Evolutionary conservation across 1,140 invertebrate genomes (phyloP), one percentile per base, ranked within the genome.

Genomic region (Prorops nasuta): DNA sequence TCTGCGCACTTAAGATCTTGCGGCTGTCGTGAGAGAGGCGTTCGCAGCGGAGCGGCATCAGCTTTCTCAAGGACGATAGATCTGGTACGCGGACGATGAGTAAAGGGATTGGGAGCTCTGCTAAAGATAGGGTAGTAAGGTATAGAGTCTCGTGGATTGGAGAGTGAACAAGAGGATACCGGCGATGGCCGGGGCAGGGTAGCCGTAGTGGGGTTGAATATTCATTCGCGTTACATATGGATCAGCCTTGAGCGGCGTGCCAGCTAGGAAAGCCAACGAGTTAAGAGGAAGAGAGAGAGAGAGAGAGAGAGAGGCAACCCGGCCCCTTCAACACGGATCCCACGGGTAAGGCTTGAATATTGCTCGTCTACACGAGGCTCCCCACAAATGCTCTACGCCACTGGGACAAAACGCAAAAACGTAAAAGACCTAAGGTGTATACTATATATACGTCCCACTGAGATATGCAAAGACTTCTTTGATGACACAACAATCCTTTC

Each of bases 221-320:
- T 76, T 76, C 71, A 76, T 75, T 75, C 69, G 64, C 40, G 71
- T 75, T 76, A 74, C 74, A 75, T 76, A 74, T 75, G 74, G 74
- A 76, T 75, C 71, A 76, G 65, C 62, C 44, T 35, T 61, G 64
- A 71, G 65, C 60, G 58, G 31, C 51, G 58, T 49, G 32, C 40
- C 31, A 44, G 28, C 44, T 41, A 37, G 21, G 44, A 37, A 47
- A 54, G 46, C 47, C 35, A 8, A 4, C 58, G 47, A 64, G 48
- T 54, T 63, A 63, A 66, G 58, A 68, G 53, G 39, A 42, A 56
- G 50, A 55, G 51, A 57, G 51, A 28, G 24, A 28, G 24, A 10
- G 24, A 28, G 24, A 28, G 10, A 10, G 10, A 10, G 24, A 28
- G 10, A 28, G 10, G 24, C 10, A 6, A n/a, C n/a, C n/a, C n/a